Base-by-base conservation (phyloP, 2,888 invertebrate genomes). In the Brenthis ino region DNA sequence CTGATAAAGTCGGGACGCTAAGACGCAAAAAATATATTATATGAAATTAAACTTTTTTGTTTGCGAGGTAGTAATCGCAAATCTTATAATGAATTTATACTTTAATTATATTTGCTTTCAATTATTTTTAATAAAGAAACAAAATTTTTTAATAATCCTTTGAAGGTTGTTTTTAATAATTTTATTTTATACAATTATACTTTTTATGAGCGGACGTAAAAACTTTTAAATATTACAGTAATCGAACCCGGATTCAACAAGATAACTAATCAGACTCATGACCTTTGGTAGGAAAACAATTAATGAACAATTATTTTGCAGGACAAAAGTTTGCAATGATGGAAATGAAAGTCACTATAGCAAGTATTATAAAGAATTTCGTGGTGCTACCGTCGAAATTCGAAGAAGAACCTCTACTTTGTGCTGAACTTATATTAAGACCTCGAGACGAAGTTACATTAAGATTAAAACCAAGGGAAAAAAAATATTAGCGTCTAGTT, bases 301-400 rank as follows among this genome's bases (percentile, higher is more conserved):
- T n/a, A 16, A 58, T 48, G 2, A 12, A 13, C 0, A 12, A 20
- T 14, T 37, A 5, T 43, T 63, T 67, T 51, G 1, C 54, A 88
- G 88, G 88, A 65, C 88, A 87, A 79, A 88, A 85, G 71, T 88
- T 87, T 64, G 88, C 88, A 5, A 85, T 94, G 81, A 79, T 94
- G 77, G 94, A 94, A 79, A 82, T 95, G 76, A 95, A 95, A 80
- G 84, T 90, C 0, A 82, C 87, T 0, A 68, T 94, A 2, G 93
- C 94, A 0, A 93, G 93, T 76, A 76, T 94, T 6, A 77, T 94
- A 14, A 89, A 93, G 64, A 83, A 87, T 55, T 94, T 93, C 74
- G 82, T 88, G 73, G 24, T 85, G 3, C 57, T 81, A 2, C 82
- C 83, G 0, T 78, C 79, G 13, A 80, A 85, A 16, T 8, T 24